Percentiles rank a stretch among this genome's conserved stretches.
Conservation (phyloP, 2,797 vertebrate species). For the Podargus strigoides region DNA sequence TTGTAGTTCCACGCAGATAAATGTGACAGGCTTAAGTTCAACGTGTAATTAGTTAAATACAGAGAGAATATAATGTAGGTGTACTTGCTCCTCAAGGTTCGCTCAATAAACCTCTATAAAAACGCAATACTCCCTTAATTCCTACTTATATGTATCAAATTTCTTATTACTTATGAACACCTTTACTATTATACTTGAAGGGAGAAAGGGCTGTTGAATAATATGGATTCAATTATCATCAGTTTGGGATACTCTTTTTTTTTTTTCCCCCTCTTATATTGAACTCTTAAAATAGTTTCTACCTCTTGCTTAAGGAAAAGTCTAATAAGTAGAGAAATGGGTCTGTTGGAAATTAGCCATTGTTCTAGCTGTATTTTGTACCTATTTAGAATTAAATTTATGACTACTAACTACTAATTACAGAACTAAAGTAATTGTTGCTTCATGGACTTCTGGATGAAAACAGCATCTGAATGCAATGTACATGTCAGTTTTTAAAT, state of each 20-base stretch:
- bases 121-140: neutral
- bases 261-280: fast-evolving
- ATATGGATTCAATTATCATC: neutral
- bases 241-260: fast-evolving
- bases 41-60: neutral
- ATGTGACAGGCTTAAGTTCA: neutral
- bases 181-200: neutral
- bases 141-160: neutral
- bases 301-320: neutral
- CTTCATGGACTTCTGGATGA: neutral
- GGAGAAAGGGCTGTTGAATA: neutral
- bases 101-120: neutral
- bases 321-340: neutral
- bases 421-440: neutral
- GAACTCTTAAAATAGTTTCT: neutral
- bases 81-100: neutral
- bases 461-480: neutral
- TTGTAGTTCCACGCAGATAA: neutral
- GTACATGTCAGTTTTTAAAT: neutral
- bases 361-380: neutral
- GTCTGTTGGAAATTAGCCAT: neutral
- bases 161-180: neutral
- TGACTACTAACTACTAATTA: neutral
- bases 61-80: neutral
- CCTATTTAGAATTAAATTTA: neutral